Conservation (phyloP, 2,888 invertebrate species). For the Anaspis maculata region DNA sequence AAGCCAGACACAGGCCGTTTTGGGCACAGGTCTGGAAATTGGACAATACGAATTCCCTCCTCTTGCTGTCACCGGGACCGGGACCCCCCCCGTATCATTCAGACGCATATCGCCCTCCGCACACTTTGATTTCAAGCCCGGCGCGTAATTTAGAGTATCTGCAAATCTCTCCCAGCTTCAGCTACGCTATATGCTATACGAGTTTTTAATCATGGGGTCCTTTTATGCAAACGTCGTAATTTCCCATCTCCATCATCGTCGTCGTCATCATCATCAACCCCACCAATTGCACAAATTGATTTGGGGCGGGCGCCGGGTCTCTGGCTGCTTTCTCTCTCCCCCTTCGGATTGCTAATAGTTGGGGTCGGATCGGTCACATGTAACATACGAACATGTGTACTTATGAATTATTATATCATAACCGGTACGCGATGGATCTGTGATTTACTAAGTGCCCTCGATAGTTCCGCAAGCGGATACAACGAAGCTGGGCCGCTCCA, state of each 20-base stretch:
- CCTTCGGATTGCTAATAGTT: conserved; percentile 27
- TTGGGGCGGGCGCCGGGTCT: conserved; percentile 16
- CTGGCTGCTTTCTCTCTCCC: too few relatives aligned
- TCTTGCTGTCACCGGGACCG: neutral
- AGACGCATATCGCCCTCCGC: conserved; percentile 7
- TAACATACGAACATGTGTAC: conserved; percentile 28
- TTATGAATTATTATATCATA: conserved; percentile 39
- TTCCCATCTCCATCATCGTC: conserved; percentile 21
- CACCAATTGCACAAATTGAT: conserved; percentile 26
- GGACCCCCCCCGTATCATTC: neutral
- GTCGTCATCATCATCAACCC: too few relatives aligned
- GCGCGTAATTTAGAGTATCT: conserved; percentile 16
- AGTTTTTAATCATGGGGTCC: conserved; percentile 33
- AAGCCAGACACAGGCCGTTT: too few relatives aligned
- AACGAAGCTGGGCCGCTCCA: too few relatives aligned
- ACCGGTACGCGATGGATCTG: conserved; percentile 18
- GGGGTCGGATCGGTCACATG: conserved; percentile 29
- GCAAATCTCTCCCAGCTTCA: conserved; percentile 13
- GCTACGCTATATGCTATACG: too few relatives aligned
- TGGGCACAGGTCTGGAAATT: too few relatives aligned
- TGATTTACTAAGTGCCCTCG: conserved; percentile 2
- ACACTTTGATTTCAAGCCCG: conserved; percentile 14
- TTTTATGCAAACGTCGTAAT: conserved; percentile 30
- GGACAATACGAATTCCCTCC: too few relatives aligned
- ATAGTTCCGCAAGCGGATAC: too few relatives aligned